Conservation (phyloP, 2,113 vertebrate genomes). For the Xerus inauris region DNA sequence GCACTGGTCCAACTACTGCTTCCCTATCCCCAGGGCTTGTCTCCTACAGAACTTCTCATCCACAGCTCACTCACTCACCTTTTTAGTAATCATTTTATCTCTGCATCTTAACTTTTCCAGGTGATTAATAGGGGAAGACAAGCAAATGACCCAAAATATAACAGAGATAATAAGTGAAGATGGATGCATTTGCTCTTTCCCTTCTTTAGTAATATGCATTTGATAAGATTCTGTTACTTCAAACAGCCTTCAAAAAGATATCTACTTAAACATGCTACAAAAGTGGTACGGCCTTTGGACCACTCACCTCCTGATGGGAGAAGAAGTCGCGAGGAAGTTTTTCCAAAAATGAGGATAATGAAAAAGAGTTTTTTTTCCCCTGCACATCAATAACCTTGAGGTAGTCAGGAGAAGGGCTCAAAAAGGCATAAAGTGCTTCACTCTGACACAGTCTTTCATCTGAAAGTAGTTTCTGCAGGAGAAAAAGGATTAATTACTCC, state of each 20-base stretch:
- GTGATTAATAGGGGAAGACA: neutral
- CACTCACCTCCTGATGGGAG: constrained; percentile 96
- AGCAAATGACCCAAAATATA: neutral
- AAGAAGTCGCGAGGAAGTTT: constrained; percentile 97
- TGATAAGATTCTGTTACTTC: neutral
- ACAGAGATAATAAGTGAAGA: neutral
- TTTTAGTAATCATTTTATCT: neutral
- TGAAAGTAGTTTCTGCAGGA: constrained; percentile 92
- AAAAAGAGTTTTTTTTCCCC: constrained; percentile 95
- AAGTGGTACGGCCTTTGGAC: neutral
- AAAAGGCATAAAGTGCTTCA: constrained; percentile 98
- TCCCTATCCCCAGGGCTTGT: neutral
- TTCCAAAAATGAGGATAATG: constrained; percentile 97
- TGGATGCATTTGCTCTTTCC: neutral
- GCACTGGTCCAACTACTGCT: accelerated
- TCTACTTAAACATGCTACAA: neutral
- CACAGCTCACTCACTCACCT: neutral
- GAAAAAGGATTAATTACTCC: constrained; percentile 40
- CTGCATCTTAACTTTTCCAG: neutral
- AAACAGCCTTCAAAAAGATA: neutral
- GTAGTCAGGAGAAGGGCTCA: constrained; percentile 98
- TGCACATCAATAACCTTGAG: constrained; percentile 96
- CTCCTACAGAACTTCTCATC: neutral
- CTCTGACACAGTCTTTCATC: constrained; percentile 98
- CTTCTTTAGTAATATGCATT: neutral